These are phyloP conservation scores for Myotis brandtii DNA, from an alignment of 2,113 vertebrate genomes.

Conservation along the genomic window DNA sequence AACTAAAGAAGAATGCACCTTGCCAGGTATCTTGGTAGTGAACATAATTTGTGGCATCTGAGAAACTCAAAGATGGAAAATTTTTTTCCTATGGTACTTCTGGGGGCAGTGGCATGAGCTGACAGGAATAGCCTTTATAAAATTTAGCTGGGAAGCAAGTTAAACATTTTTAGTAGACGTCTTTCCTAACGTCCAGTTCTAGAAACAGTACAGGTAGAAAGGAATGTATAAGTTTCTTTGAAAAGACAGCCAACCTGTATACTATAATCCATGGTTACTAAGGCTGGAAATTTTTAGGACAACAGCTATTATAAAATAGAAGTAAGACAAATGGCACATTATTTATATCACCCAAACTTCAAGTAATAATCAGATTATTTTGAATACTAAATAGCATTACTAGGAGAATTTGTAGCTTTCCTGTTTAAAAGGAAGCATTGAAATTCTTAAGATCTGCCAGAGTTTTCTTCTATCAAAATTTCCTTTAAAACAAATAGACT, in stretches of 20 bases:
- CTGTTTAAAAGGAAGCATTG: not conserved
- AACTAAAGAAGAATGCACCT: not conserved
- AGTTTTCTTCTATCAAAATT: constrained; percentile 28
- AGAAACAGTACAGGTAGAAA: constrained; percentile 15
- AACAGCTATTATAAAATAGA: not conserved
- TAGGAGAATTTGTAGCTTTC: not conserved
- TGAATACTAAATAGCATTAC: not conserved
- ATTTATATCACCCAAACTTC: constrained; percentile 11
- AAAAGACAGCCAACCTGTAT: not conserved
- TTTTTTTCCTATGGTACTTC: not conserved
- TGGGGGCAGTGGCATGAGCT: not conserved
- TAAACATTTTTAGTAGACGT: constrained; percentile 11
- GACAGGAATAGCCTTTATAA: not conserved
- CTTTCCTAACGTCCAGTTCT: constrained; percentile 15
- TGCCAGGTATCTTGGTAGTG: constrained; percentile 18
- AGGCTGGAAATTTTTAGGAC: not conserved
- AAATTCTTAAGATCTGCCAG: not conserved
- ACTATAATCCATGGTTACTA: not conserved
- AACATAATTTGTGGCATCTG: not conserved
- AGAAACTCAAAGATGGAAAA: not conserved
- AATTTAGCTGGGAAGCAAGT: not conserved
- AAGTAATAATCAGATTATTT: not conserved
- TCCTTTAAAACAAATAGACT: constrained; percentile 47
- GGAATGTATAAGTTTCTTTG: not conserved
- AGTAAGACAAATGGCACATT: not conserved